phyloP scores from a whole-genome alignment of 2,888 invertebrate genomes.

The Drosophila trichaetosa region DNA sequence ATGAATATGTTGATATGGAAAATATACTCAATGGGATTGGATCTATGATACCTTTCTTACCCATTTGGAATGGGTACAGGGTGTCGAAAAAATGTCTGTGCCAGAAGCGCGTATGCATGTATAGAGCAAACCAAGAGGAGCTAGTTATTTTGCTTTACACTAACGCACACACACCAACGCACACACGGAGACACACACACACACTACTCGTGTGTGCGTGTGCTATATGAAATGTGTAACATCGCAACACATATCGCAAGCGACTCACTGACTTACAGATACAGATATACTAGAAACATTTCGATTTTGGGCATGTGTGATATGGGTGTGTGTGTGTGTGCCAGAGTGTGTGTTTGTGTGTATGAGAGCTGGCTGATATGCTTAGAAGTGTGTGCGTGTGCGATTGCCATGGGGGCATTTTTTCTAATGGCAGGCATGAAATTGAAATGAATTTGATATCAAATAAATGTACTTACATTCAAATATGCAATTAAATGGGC shows the following conservation, averaged over 20 bases:
- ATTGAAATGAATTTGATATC: slow-evolving; percentile 72
- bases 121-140: slow-evolving; percentile 38
- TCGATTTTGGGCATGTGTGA: slow-evolving; percentile 50
- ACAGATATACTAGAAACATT: slow-evolving; percentile 51
- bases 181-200: slow-evolving; percentile 12
- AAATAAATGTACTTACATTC: slow-evolving; percentile 59
- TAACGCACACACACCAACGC: slow-evolving; percentile 26
- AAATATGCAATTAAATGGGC: slow-evolving; percentile 49
- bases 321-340: slow-evolving; percentile 10
- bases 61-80: neutral
- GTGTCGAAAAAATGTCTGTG: slow-evolving; percentile 54
- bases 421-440: slow-evolving; percentile 65
- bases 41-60: slow-evolving; percentile 4
- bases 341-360: slow-evolving; percentile 13
- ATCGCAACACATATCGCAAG: slow-evolving; percentile 48
- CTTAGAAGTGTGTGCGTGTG: slow-evolving; percentile 22
- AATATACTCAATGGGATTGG: neutral
- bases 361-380: slow-evolving; percentile 53
- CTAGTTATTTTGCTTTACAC: slow-evolving; percentile 38
- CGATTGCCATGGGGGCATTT: slow-evolving; percentile 63
- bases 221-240: slow-evolving; percentile 76
- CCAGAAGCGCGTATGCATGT: slow-evolving; percentile 38
- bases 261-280: slow-evolving; percentile 49
- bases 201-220: slow-evolving; percentile 22
- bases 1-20: neutral